phyloP scores from a whole-genome alignment of 2,888 invertebrate genomes.

The Papilio gigon region DNA sequence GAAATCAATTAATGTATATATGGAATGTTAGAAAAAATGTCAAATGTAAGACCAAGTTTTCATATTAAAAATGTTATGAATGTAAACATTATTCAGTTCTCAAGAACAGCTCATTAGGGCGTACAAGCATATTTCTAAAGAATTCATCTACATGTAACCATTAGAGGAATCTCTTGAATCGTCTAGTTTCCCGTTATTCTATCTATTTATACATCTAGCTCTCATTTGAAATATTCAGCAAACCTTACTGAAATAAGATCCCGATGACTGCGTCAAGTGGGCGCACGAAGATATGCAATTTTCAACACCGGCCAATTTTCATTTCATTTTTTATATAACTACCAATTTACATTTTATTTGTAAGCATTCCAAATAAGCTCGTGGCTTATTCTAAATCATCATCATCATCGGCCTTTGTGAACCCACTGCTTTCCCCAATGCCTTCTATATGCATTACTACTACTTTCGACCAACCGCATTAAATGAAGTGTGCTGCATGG shows the following conservation, averaged over 20 bases:
- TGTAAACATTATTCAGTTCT: background rate
- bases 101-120: constrained; percentile 8
- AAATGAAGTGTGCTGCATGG: too few species aligned
- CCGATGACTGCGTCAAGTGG: background rate
- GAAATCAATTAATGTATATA: too few species aligned
- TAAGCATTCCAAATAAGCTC: too few species aligned
- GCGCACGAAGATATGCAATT: background rate
- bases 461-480: too few species aligned
- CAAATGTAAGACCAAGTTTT: background rate
- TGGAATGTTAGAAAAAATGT: too few species aligned
- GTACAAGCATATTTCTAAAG: constrained; percentile 5
- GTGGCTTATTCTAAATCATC: too few species aligned
- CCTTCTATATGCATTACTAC: too few species aligned
- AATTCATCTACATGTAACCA: background rate
- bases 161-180: background rate
- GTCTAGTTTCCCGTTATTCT: background rate
- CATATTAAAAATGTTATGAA: background rate
- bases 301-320: too few species aligned
- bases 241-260: background rate
- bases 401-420: too few species aligned
- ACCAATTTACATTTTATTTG: too few species aligned
- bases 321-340: too few species aligned
- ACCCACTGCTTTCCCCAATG: too few species aligned
- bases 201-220: background rate
- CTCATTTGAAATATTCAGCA: background rate